A percentile compares a stretch with the other conserved stretches of the same genome.
These are phyloP conservation scores for Cyprinus carpio DNA, from an alignment of 2,113 vertebrate genomes.

Conservation along the genomic window DNA sequence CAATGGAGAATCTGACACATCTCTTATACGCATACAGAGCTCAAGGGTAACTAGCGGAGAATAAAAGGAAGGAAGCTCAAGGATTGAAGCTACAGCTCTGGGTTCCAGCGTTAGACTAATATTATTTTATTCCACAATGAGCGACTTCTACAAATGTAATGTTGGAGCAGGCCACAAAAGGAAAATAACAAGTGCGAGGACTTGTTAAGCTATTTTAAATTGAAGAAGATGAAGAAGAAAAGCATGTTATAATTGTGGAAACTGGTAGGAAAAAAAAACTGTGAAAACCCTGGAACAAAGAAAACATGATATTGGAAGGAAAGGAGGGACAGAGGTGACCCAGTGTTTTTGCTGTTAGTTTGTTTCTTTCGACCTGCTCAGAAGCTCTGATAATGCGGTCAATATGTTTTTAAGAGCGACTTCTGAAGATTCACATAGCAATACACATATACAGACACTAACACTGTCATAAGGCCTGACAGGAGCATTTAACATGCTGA, in stretches of 20 bases:
- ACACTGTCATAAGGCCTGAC: neutral
- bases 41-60: neutral
- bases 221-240: neutral
- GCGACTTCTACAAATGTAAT: neutral
- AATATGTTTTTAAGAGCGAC: no score
- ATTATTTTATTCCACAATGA: neutral
- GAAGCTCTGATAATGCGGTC: no score
- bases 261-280: no score
- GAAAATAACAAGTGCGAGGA: neutral
- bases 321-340: no score
- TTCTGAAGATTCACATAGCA: no score
- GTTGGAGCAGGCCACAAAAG: neutral
- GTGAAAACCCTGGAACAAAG: no score
- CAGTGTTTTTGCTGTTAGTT: no score
- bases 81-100: neutral
- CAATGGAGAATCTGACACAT: conserved; percentile 71
- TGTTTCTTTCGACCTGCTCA: no score
- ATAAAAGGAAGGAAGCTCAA: neutral
- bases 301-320: no score
- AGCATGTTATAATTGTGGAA: neutral
- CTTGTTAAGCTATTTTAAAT: neutral
- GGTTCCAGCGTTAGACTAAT: neutral
- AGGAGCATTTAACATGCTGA: neutral
- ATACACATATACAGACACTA: neutral
- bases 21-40: conserved; percentile 46